Conservation (phyloP, 1,140 invertebrate genomes). For the Rhopalosiphum padi region DNA sequence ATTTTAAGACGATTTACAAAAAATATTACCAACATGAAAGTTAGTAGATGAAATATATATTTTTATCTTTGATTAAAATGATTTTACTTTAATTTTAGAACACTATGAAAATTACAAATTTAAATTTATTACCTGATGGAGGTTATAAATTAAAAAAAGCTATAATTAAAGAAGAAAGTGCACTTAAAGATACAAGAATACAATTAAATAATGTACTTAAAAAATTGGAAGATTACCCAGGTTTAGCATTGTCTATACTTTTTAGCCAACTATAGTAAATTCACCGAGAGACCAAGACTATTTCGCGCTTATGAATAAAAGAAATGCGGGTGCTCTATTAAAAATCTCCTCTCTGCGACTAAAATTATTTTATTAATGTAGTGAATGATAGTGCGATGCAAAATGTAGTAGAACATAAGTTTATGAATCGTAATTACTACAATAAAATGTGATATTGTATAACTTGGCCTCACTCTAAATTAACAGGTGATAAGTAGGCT, state of each 20-base stretch:
- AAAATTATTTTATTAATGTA: too few relatives aligned
- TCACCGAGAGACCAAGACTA: too few relatives aligned
- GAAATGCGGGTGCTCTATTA: too few relatives aligned
- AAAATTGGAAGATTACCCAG: background rate
- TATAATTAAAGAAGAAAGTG: constrained; percentile 29
- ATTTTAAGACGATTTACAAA: background rate
- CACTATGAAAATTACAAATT: constrained; percentile 38
- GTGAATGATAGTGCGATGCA: too few relatives aligned
- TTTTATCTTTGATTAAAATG: background rate
- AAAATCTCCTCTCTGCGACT: too few relatives aligned
- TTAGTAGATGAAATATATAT: background rate
- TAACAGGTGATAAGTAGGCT: too few relatives aligned
- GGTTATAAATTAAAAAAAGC: constrained; percentile 45
- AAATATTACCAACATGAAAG: constrained; percentile 25
- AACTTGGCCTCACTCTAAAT: too few relatives aligned
- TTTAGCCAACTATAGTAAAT: background rate
- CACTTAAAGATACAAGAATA: background rate
- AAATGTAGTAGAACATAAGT: too few relatives aligned
- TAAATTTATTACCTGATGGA: constrained; percentile 48
- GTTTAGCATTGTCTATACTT: background rate
- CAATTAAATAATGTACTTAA: constrained; percentile 34
- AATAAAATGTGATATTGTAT: too few relatives aligned
- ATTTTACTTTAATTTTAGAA: constrained; percentile 8
- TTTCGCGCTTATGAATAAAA: too few relatives aligned
- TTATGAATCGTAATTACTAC: too few relatives aligned